Base-by-base conservation (phyloP, 2,888 invertebrate genomes). In the Cataglyphis cursor region DNA sequence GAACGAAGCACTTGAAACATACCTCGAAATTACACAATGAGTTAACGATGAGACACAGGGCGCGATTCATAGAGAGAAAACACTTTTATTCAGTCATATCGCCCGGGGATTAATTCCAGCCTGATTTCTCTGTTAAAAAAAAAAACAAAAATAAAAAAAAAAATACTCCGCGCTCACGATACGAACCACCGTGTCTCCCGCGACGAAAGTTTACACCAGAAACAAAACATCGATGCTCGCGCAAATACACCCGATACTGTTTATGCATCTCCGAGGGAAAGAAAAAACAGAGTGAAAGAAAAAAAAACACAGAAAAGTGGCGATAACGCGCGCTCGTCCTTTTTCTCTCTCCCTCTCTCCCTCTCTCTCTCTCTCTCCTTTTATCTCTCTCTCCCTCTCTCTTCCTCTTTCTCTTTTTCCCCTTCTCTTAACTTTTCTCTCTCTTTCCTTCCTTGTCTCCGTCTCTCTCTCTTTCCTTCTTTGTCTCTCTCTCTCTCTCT, bases 301-400 rank as follows among this genome's bases (percentile, higher is more conserved):
- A 0, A 68, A 41, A 73, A 65, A 64, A 64, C 1, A 64, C 2
- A 51, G 12, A 41, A 78, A 68, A 41, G 41, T 35, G 38, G n/a
- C 28, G 66, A 78, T 68, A 78, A 68, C 66, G 41, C 38, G 75
- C 18, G 38, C 66, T 76, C 54, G 54, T 76, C 76, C 68, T 76
- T 57, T 78, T 35, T 78, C 57, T 76, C 54, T 76, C 24, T 24
- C 24, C n/a, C 31, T 31, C 31, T 31, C 31, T 31, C 31, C 70
- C 44, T 68, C 68, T 68, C 54, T 57, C 31, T 78, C 44, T 78
- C 57, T 76, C 54, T 76, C 24, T 24, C 24, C n/a, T n/a, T n/a
- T n/a, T n/a, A n/a, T 31, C 31, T 31, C 31, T 31, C 31, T 31
- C 31, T 31, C 31, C 70, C 44, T 68, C 68, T 68, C 54, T 68